Base-by-base conservation (phyloP, 2,888 invertebrate species). In the Isoperla grammatica region DNA sequence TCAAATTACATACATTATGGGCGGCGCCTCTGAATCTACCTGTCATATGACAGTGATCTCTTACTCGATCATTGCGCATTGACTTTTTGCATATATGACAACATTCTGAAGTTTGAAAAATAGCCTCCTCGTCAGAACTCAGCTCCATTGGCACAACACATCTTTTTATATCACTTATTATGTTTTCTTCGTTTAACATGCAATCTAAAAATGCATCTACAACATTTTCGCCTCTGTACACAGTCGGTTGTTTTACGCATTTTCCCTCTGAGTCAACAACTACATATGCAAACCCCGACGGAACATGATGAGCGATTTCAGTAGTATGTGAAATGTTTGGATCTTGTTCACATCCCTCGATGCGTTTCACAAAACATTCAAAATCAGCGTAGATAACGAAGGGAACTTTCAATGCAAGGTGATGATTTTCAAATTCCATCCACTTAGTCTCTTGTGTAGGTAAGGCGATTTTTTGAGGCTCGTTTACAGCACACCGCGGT, bases 1-100 rank as follows among this genome's bases (percentile, higher is more conserved):
- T 68, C 20, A 73, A 43, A 64, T 73, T 72, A 54, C 71, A 71
- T 12, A 12, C 46, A 22, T 64, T 61, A 63, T 70, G 69, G 5
- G 68, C 67, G 5, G 65, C 63, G 15, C 68, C 69, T 40, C 69
- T 56, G 59, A 63, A 70, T 35, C 60, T 62, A 35, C 69, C 69
- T 13, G 67, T 69, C 9, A 70, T 57, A 60, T 71, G 70, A 57
- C 61, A 57, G 59, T 72, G 70, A 62, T 71, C 69, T 2, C 60
- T 45, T 19, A 69, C 69, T 50, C 64, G 63, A 13, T 56, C 61
- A 39, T 67, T 58, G 29, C 39, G 17, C 50, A 67, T 63, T 4
- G 15, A 29, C 29, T 29, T 13, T 40, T 61, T 60, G 56, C 69
- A 69, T 53, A 69, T 64, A 61, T 65, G 63, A 63, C 67, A 69